Percentiles rank a stretch among this genome's conserved stretches.
Conservation (phyloP, 2,797 vertebrate genomes). For the Prunella strophiata region DNA sequence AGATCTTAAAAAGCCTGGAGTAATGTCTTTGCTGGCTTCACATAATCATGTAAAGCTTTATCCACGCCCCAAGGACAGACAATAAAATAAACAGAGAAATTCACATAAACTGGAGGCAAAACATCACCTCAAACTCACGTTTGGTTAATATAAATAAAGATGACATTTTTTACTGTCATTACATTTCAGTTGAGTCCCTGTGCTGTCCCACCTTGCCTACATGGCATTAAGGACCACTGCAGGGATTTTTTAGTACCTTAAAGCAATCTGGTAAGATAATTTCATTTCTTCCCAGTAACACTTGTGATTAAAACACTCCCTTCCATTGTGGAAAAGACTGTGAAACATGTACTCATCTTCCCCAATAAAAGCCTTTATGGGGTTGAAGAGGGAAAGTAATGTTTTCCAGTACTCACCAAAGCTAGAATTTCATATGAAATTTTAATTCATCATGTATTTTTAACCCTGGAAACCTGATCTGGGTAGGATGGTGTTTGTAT, state of each 20-base stretch:
- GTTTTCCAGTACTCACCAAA: slow-evolving; percentile 40
- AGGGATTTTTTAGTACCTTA: not conserved
- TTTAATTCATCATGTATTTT: slow-evolving; percentile 28
- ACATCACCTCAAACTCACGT: not conserved
- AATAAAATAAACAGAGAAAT: not conserved
- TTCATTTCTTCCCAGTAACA: not conserved
- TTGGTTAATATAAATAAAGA: not conserved
- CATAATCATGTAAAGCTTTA: slow-evolving; percentile 6
- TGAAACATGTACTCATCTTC: slow-evolving; percentile 38
- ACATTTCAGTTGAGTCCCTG: not conserved
- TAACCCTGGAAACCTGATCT: not conserved
- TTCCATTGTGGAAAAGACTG: slow-evolving; percentile 18
- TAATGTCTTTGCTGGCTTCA: not conserved
- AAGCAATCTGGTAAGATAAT: slow-evolving; percentile 43
- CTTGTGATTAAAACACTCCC: not conserved
- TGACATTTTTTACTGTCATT: not conserved
- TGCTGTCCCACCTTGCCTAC: not conserved
- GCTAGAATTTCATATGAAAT: slow-evolving; percentile 20
- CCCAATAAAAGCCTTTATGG: slow-evolving; percentile 1
- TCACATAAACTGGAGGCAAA: slow-evolving; percentile 48
- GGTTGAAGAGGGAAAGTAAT: not conserved
- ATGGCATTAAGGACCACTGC: not conserved
- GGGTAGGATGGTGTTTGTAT: not conserved
- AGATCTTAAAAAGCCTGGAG: not conserved
- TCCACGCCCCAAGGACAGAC: not conserved